Evolutionary conservation across 2,888 invertebrate species (phyloP).

Genomic region (Tridacna crocea): DNA sequence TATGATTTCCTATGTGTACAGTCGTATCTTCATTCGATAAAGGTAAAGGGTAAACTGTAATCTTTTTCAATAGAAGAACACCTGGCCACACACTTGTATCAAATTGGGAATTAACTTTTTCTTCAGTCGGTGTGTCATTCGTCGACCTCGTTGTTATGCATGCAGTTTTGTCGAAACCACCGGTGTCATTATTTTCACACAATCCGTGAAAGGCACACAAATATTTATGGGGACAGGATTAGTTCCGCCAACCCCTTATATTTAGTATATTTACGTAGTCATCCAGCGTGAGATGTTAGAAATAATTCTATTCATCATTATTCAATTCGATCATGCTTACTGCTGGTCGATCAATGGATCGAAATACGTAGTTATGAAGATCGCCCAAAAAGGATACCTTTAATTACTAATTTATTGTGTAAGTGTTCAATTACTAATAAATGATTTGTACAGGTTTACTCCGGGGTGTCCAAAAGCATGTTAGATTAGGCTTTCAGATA

Average conservation of each 20-base stretch:
- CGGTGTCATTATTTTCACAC: constrained; percentile 29
- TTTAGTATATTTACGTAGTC: constrained; percentile 28
- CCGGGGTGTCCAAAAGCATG: too few species aligned
- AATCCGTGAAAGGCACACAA: constrained; percentile 30
- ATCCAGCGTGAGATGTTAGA: constrained; percentile 3
- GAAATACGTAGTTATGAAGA: too few species aligned
- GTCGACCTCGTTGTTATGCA: constrained; percentile 19
- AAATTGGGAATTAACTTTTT: constrained; percentile 56
- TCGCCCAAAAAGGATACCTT: too few species aligned
- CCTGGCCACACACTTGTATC: constrained; percentile 51
- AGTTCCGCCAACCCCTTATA: constrained; percentile 18
- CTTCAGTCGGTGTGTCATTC: constrained; percentile 25
- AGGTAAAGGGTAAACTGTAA: constrained; percentile 22
- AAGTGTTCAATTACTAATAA: too few species aligned
- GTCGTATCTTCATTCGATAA: not conserved
- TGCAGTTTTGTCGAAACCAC: constrained; percentile 24
- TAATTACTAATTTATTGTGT: too few species aligned
- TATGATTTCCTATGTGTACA: too few species aligned
- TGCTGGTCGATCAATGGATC: too few species aligned
- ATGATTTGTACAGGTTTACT: too few species aligned
- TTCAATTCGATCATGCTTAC: not conserved
- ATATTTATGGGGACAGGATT: constrained; percentile 25
- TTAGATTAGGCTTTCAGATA: too few species aligned
- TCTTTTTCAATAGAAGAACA: constrained; percentile 43
- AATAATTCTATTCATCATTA: constrained; percentile 16